phyloP scores from a whole-genome alignment of 2,888 invertebrate species.

The Ophioninae sp. region DNA sequence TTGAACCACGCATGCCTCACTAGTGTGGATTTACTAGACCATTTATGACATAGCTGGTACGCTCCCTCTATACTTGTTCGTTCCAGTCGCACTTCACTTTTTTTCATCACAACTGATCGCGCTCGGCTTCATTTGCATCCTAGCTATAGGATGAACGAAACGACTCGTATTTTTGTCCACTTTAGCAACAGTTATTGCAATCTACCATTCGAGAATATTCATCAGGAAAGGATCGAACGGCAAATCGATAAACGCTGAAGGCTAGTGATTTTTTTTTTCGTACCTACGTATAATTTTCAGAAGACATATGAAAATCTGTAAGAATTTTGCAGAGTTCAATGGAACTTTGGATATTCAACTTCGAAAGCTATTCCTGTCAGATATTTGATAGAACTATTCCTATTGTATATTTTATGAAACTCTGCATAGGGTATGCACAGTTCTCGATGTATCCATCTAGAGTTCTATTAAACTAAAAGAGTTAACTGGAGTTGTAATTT shows the following conservation, averaged over 20 bases:
- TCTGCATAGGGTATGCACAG: too few relatives aligned
- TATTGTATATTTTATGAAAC: too few relatives aligned
- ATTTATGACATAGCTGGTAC: conserved; percentile 28
- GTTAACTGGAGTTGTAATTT: too few relatives aligned
- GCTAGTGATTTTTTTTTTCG: background rate
- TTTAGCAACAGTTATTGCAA: background rate
- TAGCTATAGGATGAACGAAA: background rate
- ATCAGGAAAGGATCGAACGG: background rate
- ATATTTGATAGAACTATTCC: too few relatives aligned
- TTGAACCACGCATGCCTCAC: conserved; percentile 46
- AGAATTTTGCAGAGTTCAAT: too few relatives aligned
- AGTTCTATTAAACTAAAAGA: too few relatives aligned
- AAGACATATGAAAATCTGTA: too few relatives aligned
- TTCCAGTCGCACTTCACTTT: conserved; percentile 1
- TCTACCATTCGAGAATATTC: background rate
- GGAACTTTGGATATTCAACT: too few relatives aligned
- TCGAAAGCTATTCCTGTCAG: too few relatives aligned
- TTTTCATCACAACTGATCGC: conserved; percentile 1
- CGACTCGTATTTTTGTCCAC: background rate
- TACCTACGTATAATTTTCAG: too few relatives aligned
- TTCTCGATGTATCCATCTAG: too few relatives aligned
- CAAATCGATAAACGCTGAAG: background rate
- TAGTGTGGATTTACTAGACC: conserved; percentile 35
- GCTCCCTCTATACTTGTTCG: conserved; percentile 8
- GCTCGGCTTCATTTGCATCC: conserved; percentile 10